These are phyloP conservation scores for Neoarius graeffei DNA, from an alignment of 2,113 vertebrate species.

Conservation along the genomic window DNA sequence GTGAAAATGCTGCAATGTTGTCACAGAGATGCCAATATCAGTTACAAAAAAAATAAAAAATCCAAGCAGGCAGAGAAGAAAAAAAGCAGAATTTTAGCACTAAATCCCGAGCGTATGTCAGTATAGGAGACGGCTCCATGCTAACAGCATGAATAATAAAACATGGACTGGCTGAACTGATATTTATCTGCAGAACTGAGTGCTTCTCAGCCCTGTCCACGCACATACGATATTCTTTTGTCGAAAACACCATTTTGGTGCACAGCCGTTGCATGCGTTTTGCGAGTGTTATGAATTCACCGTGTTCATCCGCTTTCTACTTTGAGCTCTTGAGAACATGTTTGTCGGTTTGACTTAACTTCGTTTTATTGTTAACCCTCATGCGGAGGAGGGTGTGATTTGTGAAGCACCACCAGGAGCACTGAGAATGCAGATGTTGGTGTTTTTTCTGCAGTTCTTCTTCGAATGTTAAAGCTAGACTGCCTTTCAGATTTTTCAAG, in stretches of 20 bases:
- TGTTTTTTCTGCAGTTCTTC: neutral
- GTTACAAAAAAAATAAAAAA: neutral
- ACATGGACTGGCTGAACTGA: neutral
- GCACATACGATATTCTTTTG: too few species aligned
- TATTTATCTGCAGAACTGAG: neutral
- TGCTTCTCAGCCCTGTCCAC: too few species aligned
- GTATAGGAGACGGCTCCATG: neutral
- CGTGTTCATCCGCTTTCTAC: too few species aligned
- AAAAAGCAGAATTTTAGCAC: neutral
- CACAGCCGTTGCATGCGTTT: neutral
- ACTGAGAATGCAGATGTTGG: neutral
- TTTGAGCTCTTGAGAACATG: neutral
- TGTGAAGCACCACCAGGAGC: neutral
- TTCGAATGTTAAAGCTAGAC: too few species aligned
- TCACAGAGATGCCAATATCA: neutral
- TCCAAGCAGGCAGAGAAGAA: neutral
- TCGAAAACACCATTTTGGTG: too few species aligned
- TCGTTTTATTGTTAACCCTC: neutral
- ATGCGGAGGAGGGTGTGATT: neutral
- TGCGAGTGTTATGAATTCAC: neutral
- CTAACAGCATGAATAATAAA: constrained; percentile 4
- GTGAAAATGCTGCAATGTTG: neutral
- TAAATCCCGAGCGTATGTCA: neutral
- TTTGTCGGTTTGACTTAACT: neutral
- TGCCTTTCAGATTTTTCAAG: too few species aligned